Percentiles rank a stretch among this genome's conserved stretches.
Evolutionary conservation across 2,797 vertebrate species (phyloP).

Genomic region (Urosaurus nigricauda): DNA sequence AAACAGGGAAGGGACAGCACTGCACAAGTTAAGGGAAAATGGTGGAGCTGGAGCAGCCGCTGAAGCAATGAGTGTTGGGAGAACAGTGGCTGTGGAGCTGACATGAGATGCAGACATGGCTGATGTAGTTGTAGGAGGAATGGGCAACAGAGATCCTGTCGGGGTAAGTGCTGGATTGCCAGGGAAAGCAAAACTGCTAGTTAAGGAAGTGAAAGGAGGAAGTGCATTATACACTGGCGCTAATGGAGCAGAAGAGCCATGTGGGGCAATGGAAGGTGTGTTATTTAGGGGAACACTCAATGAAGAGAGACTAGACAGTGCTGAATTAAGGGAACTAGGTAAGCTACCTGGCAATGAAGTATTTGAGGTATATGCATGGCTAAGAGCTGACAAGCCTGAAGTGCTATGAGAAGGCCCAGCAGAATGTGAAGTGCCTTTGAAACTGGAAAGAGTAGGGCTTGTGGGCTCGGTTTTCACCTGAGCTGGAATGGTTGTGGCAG

Average conservation of each 20-base stretch:
- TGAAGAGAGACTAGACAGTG: slow-evolving; percentile 85
- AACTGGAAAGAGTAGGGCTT: slow-evolving; percentile 92
- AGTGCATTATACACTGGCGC: slow-evolving; percentile 85
- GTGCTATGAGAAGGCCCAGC: slow-evolving; percentile 85
- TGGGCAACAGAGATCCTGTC: slow-evolving; percentile 71
- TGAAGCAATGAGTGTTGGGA: slow-evolving; percentile 79
- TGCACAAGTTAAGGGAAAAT: slow-evolving; percentile 89
- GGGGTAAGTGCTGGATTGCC: slow-evolving; percentile 78
- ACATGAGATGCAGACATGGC: slow-evolving; percentile 71
- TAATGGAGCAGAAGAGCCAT: slow-evolving; percentile 78
- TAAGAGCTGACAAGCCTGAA: slow-evolving; percentile 83
- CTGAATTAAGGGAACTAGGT: slow-evolving; percentile 83
- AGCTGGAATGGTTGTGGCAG: slow-evolving; percentile 60
- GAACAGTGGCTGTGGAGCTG: slow-evolving; percentile 71
- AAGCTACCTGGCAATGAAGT: slow-evolving; percentile 87
- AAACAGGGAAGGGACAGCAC: slow-evolving; percentile 89
- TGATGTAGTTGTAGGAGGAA: slow-evolving; percentile 76
- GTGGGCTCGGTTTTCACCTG: slow-evolving; percentile 80
- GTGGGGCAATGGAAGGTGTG: slow-evolving; percentile 77
- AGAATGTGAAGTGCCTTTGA: slow-evolving; percentile 90
- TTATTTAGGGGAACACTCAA: slow-evolving; percentile 77
- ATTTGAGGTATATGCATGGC: slow-evolving; percentile 84
- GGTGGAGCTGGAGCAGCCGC: slow-evolving; percentile 78
- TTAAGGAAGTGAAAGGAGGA: slow-evolving; percentile 86
- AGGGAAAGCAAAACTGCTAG: slow-evolving; percentile 82